phyloP scores from a whole-genome alignment of 2,797 vertebrate genomes.

The Chelidonichthys spinosus region DNA sequence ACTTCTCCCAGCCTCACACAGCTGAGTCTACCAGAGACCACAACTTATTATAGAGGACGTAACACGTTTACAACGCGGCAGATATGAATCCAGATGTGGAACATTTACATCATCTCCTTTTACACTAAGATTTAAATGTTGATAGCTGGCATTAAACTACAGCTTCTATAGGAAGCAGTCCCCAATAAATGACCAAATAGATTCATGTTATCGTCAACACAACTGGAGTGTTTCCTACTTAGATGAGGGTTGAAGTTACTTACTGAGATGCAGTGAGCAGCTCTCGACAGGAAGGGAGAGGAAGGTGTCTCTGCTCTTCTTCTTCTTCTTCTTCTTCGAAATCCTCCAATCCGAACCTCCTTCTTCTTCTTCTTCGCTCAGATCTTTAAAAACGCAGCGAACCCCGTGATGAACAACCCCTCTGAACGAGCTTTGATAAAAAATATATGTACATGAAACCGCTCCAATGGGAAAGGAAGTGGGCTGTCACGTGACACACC shows the following conservation, averaged over 20 bases:
- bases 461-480: constrained; percentile 75
- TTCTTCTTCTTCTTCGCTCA: neutral
- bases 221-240: neutral
- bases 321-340: neutral
- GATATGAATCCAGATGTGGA: neutral
- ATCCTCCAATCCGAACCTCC: neutral
- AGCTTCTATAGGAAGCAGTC: neutral
- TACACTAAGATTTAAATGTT: neutral
- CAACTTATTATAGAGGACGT: neutral
- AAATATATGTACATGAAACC: no score
- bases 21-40: neutral
- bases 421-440: no score
- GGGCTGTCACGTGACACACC: constrained; percentile 86
- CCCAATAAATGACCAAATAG: neutral
- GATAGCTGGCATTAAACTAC: neutral
- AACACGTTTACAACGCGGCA: neutral
- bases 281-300: neutral
- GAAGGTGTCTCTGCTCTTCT: neutral
- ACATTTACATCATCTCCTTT: neutral
- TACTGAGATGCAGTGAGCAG: constrained; percentile 1
- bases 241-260: constrained; percentile 7
- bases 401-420: rapidly evolving
- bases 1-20: constrained; percentile 36
- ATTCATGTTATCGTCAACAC: rapidly evolving
- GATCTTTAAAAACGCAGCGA: neutral